Evolutionary conservation across 2,113 vertebrate genomes (phyloP).

Genomic region (Brienomyrus longianalis): DNA sequence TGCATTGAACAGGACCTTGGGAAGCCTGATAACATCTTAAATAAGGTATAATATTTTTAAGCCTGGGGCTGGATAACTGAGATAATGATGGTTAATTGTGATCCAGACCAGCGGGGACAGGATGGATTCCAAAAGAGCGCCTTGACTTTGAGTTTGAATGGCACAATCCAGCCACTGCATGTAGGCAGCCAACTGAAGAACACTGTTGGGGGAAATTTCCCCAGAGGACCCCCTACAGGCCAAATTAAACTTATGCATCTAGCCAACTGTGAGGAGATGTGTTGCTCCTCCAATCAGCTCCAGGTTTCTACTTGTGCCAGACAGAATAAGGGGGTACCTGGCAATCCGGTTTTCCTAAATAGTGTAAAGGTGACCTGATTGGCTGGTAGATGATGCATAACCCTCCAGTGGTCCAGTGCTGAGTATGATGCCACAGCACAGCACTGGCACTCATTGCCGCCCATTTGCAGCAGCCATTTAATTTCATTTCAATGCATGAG

Average conservation of each 20-base stretch:
- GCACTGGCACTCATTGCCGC: neutral
- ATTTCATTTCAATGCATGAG: neutral
- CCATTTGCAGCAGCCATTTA: neutral
- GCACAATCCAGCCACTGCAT: neutral
- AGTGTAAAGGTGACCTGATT: neutral
- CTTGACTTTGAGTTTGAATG: neutral
- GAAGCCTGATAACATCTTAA: neutral
- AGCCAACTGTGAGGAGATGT: neutral
- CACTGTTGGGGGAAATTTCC: neutral
- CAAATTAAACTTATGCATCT: neutral
- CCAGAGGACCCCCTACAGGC: neutral
- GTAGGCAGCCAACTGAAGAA: neutral
- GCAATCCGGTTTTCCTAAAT: neutral
- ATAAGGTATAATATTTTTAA: neutral
- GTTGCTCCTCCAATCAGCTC: neutral
- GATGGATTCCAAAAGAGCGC: neutral
- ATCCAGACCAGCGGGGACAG: neutral
- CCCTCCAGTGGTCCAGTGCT: neutral
- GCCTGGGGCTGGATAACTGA: neutral
- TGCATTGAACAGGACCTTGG: neutral
- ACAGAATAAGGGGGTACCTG: neutral
- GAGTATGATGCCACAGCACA: neutral
- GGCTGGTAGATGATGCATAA: neutral
- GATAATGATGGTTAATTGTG: neutral
- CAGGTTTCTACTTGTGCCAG: neutral